Evolutionary conservation across 2,797 vertebrate species (phyloP), one percentile per base, ranked within the genome.

Genomic region (Avahi laniger): DNA sequence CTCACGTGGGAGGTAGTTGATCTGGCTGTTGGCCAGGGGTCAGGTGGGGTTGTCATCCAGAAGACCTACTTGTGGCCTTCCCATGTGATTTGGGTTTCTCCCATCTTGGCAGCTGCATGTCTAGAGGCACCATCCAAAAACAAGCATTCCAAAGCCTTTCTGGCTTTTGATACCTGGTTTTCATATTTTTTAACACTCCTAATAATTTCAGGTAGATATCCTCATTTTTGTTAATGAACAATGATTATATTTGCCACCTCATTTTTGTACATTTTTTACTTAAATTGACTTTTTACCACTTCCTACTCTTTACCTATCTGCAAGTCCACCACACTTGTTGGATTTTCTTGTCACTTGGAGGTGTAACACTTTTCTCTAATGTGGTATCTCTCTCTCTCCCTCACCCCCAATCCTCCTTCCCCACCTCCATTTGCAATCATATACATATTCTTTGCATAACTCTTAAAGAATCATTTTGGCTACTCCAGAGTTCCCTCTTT

Each of bases 241-340:
- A 41, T 80, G 38, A 72, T 61, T 82, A 13, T 79, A 65, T 91
- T 91, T 79, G 4, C 48, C 33, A 11, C 61, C 52, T 86, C 81
- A 24, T 82, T 86, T 86, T 8, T 70, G 80, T 76, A 22, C 69
- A 50, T 93, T 83, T 93, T 70, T 88, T 83, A 93, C 20, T 67
- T 84, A 82, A 88, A 43, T 87, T 91, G 35, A 12, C 30, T 48
- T 79, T 73, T 80, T 73, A 85, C 26, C 18, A 26, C 35, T 84
- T 82, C 5, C 41, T 73, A 52, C 11, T 35, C 50, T 78, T 57
- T 70, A 78, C 5, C 35, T 85, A 24, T 80, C 30, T 22, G 17
- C 28, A 91, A 84, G 33, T 30, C 33, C 48, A 26, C 22, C 48
- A 30, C 22, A 82, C 26, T 22, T 43, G 38, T 35, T n/a, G n/a